Percentiles rank a stretch among this genome's conserved stretches.
These are phyloP conservation scores for Bemisia tabaci DNA, from an alignment of 1,140 invertebrate genomes.

Conservation along the genomic window DNA sequence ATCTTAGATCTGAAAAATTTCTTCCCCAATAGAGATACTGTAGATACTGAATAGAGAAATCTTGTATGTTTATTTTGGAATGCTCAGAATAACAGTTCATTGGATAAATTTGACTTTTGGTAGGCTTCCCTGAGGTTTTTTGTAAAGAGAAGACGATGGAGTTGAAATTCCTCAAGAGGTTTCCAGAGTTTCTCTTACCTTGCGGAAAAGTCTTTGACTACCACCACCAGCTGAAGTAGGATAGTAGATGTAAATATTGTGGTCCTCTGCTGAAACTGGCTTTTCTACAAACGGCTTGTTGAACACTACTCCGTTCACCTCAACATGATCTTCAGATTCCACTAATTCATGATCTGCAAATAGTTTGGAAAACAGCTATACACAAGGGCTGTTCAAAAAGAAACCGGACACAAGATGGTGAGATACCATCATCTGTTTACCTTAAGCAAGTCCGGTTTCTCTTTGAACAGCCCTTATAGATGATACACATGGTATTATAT, in stretches of 20 bases:
- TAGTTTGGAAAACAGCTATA: slow-evolving; percentile 33
- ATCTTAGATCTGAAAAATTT: too few relatives aligned
- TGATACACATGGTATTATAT: too few relatives aligned
- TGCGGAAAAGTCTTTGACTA: slow-evolving; percentile 91
- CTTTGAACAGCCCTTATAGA: not conserved
- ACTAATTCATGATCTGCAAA: slow-evolving; percentile 86
- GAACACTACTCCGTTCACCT: slow-evolving; percentile 92
- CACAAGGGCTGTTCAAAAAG: not conserved
- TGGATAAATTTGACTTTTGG: too few relatives aligned
- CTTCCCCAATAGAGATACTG: too few relatives aligned
- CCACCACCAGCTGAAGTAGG: slow-evolving; percentile 96
- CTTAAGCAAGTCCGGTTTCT: not conserved
- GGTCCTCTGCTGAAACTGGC: slow-evolving; percentile 95
- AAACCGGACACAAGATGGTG: not conserved
- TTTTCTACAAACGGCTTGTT: slow-evolving; percentile 99
- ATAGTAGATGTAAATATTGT: slow-evolving; percentile 99
- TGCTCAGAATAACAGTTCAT: too few relatives aligned
- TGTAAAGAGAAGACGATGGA: too few relatives aligned
- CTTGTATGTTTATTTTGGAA: too few relatives aligned
- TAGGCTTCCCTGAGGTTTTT: too few relatives aligned
- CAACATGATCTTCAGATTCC: slow-evolving; percentile 96
- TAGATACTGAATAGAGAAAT: too few relatives aligned
- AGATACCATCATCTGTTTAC: not conserved
- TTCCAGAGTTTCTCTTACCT: too few relatives aligned
- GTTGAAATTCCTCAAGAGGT: too few relatives aligned